Percentiles rank a stretch among this genome's conserved stretches.
Conservation (phyloP, 1,140 invertebrate species). For the Drosophila kurseongensis region DNA sequence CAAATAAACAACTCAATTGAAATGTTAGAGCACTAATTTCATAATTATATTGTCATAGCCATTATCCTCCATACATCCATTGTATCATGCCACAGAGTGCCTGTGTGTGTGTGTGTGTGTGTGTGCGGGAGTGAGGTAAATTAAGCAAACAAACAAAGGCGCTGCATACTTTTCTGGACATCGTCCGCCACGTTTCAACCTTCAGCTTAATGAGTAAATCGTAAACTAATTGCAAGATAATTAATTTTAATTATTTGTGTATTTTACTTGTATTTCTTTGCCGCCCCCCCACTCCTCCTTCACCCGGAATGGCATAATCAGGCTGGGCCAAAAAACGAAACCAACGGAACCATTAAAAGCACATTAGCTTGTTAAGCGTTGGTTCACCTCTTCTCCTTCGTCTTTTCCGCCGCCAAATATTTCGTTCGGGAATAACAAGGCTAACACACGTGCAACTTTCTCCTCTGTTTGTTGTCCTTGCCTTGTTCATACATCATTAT, state of each 20-base stretch:
- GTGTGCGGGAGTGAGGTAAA: constrained; percentile 4
- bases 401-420: constrained; percentile 2
- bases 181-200: constrained; percentile 37
- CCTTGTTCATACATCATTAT: constrained; percentile 81
- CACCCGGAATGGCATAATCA: constrained; percentile 64
- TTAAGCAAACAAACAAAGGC: constrained; percentile 46
- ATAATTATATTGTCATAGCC: constrained; percentile 78
- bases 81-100: background rate
- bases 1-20: constrained; percentile 80
- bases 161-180: constrained; percentile 49
- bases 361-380: constrained; percentile 80
- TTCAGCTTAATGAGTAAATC: constrained; percentile 78
- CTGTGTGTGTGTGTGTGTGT: background rate
- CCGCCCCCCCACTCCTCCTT: background rate
- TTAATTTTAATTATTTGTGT: constrained; percentile 83
- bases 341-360: constrained; percentile 73
- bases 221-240: constrained; percentile 82
- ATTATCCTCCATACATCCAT: constrained; percentile 29
- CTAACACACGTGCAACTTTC: constrained; percentile 65
- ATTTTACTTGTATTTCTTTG: constrained; percentile 60
- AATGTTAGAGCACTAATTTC: constrained; percentile 76
- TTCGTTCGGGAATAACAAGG: constrained; percentile 35
- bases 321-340: constrained; percentile 37
- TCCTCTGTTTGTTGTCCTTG: constrained; percentile 69
- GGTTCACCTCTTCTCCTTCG: constrained; percentile 34